Base-by-base conservation (phyloP, 2,797 vertebrate genomes). In the Delichon dasypus region DNA sequence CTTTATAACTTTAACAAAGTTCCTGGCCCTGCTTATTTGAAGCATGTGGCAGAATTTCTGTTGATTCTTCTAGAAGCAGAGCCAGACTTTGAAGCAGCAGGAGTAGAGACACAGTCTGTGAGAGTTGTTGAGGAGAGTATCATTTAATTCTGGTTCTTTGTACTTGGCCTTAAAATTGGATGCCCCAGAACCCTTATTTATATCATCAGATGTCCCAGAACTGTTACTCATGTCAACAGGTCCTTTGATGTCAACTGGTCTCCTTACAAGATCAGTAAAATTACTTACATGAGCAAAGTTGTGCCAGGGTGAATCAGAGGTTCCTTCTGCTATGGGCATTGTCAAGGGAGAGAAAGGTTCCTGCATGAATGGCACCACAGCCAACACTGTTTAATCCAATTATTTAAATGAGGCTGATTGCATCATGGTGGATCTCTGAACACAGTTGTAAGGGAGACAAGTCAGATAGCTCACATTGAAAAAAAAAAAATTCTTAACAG, bases 1-100 rank as follows among this genome's bases (percentile, higher is more conserved):
- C 68, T 94, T 95, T 83, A 70, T 89, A 94, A 95, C 47, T 85
- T 80, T 75, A 87, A 57, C 8, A 5, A 72, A 57, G 44, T 91
- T 85, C 44, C 82, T 87, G 25, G 42, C 55, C 34, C 32, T 89
- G 58, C 50, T 89, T 85, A 47, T 36, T 55, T 85, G 61, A 82
- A 89, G 45, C 71, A 85, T 79, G 51, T 91, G 79, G 50, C n/a
- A 92, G 70, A 85, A 81, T 62, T 84, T 62, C 38, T 32, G 25
- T 54, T 88, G 36, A 44, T 74, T 93, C 77, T 88, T 48, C 64
- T 89, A 88, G 58, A 62, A 83, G 79, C 20, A 66, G 70, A 73
- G 26, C 22, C 29, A 47, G 60, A 27, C 30, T 75, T 80, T 87
- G 50, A 50, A 91, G 45, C 9, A 79, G 55, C 64, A 66, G 54